Evolutionary conservation across 2,797 vertebrate species (phyloP).

Genomic region (Moxostoma hubbsi): DNA sequence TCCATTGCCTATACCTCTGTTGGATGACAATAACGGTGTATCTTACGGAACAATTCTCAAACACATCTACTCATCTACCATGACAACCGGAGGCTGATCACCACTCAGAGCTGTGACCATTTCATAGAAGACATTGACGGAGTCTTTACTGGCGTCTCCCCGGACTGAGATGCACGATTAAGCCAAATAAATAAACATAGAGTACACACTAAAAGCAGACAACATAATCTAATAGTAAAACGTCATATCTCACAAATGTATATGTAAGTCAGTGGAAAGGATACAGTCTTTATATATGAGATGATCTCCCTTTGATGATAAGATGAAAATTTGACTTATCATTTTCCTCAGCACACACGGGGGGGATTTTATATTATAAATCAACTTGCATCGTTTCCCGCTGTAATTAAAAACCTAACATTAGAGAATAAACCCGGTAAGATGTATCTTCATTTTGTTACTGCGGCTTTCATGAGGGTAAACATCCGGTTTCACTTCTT

Average conservation of each 20-base stretch:
- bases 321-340: slow-evolving; percentile 89
- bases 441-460: neutral
- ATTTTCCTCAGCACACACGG: slow-evolving; percentile 65
- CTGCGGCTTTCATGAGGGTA: neutral
- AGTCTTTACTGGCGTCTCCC: slow-evolving; percentile 77
- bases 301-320: slow-evolving; percentile 88
- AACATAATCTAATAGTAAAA: neutral
- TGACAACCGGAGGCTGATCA: slow-evolving; percentile 87
- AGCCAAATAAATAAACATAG: slow-evolving; percentile 46
- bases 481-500: slow-evolving; percentile 35
- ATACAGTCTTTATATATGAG: slow-evolving; percentile 93
- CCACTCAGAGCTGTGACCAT: slow-evolving; percentile 82
- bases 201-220: neutral
- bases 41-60: slow-evolving; percentile 7
- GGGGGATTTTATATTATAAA: neutral
- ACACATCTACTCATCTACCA: slow-evolving; percentile 71
- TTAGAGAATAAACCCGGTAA: neutral
- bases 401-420: neutral
- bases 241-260: neutral
- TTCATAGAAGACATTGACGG: slow-evolving; percentile 81
- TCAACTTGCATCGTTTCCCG: neutral
- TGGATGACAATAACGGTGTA: neutral
- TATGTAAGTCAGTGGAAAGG: slow-evolving; percentile 61
- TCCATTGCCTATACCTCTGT: neutral
- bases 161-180: slow-evolving; percentile 73